Percentiles rank a stretch among this genome's conserved stretches.
These are phyloP conservation scores for Gallinago solitaria DNA, from an alignment of 2,797 vertebrate species.

Conservation along the genomic window DNA sequence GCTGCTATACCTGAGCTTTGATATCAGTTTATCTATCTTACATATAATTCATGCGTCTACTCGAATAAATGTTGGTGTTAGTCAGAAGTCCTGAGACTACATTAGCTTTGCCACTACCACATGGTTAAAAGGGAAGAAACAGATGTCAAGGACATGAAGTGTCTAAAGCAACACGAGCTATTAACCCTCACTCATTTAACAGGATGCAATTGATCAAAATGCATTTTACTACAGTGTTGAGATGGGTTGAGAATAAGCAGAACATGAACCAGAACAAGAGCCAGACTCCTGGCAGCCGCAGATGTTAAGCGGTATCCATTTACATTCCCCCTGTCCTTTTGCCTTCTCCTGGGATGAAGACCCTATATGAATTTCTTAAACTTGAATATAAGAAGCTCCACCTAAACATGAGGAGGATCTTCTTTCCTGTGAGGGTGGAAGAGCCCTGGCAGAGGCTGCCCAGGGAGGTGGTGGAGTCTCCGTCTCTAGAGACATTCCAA, in stretches of 20 bases:
- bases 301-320: background rate
- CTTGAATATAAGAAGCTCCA: too few relatives aligned
- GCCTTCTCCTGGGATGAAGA: background rate
- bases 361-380: background rate
- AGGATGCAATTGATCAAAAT: background rate
- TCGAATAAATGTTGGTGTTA: background rate
- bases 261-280: background rate
- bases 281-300: background rate
- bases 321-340: background rate
- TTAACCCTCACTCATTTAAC: background rate
- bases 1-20: background rate
- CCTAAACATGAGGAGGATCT: too few relatives aligned
- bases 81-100: background rate
- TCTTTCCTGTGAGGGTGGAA: too few relatives aligned
- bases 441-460: too few relatives aligned
- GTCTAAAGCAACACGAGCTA: background rate
- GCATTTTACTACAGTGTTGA: background rate
- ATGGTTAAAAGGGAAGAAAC: background rate
- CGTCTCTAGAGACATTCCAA: too few relatives aligned
- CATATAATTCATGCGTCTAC: background rate
- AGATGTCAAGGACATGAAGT: background rate
- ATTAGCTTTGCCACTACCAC: background rate
- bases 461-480: too few relatives aligned
- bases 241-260: background rate
- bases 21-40: background rate